A percentile compares a stretch with the other conserved stretches of the same genome.
Conservation (phyloP, 2,113 vertebrate genomes). For the Sula dactylatra region DNA sequence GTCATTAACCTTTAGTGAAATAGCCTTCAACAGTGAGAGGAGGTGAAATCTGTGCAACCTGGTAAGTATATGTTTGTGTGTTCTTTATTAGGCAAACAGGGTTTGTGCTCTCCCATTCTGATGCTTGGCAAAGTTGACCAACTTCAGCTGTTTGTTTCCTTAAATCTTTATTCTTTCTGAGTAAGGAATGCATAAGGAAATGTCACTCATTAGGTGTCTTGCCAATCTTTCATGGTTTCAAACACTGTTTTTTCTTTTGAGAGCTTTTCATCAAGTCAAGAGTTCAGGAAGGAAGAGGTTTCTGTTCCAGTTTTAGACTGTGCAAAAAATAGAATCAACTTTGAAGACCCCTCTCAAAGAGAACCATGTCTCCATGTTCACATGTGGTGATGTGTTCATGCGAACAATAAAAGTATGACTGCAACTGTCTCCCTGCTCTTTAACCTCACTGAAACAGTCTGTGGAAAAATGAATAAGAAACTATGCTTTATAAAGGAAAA, state of each 20-base stretch:
- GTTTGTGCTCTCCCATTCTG: background rate
- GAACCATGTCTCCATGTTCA: background rate
- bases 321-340: background rate
- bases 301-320: background rate
- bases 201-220: background rate
- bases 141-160: background rate
- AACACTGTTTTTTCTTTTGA: background rate
- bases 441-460: background rate
- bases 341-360: background rate
- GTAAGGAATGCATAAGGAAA: background rate
- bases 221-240: background rate
- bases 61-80: background rate
- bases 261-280: background rate
- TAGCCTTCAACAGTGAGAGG: background rate
- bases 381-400: too few species aligned
- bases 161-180: background rate
- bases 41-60: background rate
- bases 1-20: background rate
- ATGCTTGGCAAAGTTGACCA: background rate
- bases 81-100: background rate
- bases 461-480: background rate
- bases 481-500: background rate
- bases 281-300: background rate
- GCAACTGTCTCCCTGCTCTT: background rate
- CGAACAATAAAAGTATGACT: background rate